Conservation (phyloP, 2,797 vertebrate species). For the Clamator glandarius region DNA sequence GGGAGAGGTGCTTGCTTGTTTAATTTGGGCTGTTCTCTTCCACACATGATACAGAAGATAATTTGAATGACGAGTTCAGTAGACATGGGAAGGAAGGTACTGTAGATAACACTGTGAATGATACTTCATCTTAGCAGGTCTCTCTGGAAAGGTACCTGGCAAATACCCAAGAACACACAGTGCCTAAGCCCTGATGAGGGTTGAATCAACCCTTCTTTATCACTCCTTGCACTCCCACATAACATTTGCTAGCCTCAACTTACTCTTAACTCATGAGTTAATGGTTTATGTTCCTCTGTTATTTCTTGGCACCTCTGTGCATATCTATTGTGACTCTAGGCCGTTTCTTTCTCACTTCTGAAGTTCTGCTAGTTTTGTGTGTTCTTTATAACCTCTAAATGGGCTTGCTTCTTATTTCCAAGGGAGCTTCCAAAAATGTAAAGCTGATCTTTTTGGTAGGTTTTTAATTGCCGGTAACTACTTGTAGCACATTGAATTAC, state of each 20-base stretch:
- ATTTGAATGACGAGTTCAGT: neutral
- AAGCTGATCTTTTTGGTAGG: neutral
- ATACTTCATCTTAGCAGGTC: neutral
- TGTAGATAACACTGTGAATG: neutral
- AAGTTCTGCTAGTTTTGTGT: neutral
- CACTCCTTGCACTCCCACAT: neutral
- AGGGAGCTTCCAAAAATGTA: too few species aligned
- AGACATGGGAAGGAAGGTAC: neutral
- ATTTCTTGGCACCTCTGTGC: neutral
- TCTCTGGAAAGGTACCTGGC: neutral
- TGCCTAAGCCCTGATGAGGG: neutral
- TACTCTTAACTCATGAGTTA: neutral
- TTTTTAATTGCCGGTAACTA: neutral
- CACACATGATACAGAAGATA: neutral
- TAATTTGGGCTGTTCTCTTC: constrained; percentile 6
- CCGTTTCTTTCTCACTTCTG: neutral
- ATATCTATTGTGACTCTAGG: neutral
- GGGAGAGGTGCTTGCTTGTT: neutral
- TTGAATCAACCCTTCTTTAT: neutral
- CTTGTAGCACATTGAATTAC: neutral
- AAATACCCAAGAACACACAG: rapidly evolving
- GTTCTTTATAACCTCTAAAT: neutral
- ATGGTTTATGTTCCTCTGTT: neutral
- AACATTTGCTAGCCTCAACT: neutral
- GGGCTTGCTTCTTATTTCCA: too few species aligned